Conservation (phyloP, 1,140 invertebrate genomes). For the Apis dorsata region DNA sequence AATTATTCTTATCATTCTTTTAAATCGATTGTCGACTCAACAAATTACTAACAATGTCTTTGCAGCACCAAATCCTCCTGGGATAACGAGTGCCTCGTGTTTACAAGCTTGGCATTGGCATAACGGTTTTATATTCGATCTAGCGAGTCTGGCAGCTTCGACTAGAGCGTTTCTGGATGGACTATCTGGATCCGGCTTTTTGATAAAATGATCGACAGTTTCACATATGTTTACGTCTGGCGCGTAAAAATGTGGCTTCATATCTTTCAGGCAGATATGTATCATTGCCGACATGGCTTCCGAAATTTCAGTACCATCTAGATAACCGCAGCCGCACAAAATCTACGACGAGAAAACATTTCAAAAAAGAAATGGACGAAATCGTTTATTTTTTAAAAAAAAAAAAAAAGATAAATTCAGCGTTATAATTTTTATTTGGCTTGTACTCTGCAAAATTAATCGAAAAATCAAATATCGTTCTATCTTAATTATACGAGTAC, state of each 20-base stretch:
- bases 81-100: constrained; percentile 82
- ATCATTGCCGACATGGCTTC: constrained; percentile 82
- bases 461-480: too few species aligned
- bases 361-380: not conserved
- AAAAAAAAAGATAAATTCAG: not conserved
- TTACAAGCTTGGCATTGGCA: constrained; percentile 75
- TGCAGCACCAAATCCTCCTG: constrained; percentile 84
- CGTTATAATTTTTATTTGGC: not conserved
- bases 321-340: constrained; percentile 83
- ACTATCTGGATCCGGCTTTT: constrained; percentile 56
- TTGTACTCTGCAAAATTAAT: too few species aligned
- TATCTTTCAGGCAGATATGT: constrained; percentile 79
- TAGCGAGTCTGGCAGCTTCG: constrained; percentile 83
- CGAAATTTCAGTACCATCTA: constrained; percentile 83
- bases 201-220: constrained; percentile 81
- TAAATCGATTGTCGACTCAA: not conserved
- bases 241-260: constrained; percentile 81
- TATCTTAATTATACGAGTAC: too few species aligned
- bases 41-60: constrained; percentile 82
- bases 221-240: constrained; percentile 81
- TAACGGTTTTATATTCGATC: constrained; percentile 80
- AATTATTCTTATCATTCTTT: not conserved
- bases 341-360: constrained; percentile 71
- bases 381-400: not conserved
- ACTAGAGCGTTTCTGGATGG: constrained; percentile 80